Evolutionary conservation across 2,113 vertebrate genomes (phyloP), one percentile per base, ranked within the genome.

Genomic region (Scophthalmus maximus): DNA sequence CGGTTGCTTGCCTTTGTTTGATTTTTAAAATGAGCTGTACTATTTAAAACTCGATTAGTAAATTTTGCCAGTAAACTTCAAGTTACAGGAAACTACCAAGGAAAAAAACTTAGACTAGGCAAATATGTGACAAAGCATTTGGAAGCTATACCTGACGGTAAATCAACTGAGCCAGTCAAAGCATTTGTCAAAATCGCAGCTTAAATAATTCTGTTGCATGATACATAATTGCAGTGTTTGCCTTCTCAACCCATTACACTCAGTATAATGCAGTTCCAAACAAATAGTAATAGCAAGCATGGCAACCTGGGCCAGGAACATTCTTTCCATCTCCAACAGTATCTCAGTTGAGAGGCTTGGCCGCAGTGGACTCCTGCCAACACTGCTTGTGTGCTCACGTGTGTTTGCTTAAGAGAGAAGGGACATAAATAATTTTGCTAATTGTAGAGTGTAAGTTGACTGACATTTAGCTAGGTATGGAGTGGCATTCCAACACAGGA

Each of bases 391-490:
- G 70, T 40, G 53, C 73, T 87, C 79, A 76, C 73, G 51, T 79
- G 81, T 86, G 65, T 87, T 86, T 84, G 83, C 71, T 78, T 65
- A 65, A 57, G 53, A 78, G 50, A 64, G 20, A 79, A 59, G 17
- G 86, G 66, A 86, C 90, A 92, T 91, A 87, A 90, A 91, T 90
- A 83, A 91, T 88, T 79, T 73, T 42, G 12, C 76, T 87, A 89
- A 92, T 92, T 91, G 89, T 73, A 92, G 87, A 89, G 87, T 84
- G 69, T n/a, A 86, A 79, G 84, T 56, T 91, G 90, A 91, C 85
- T 91, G 91, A 91, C 88, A 49, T 60, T 80, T 58, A 73, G 76
- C 85, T 62, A 56, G 82, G 88, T 80, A 83, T 40, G 62, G 74
- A 50, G 49, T 36, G 67, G 78, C 81, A 90, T 91, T 91, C 88